Percentiles rank a stretch among this genome's conserved stretches.
phyloP scores from a whole-genome alignment of 2,113 vertebrate genomes.

The Tachysurus vachellii region DNA sequence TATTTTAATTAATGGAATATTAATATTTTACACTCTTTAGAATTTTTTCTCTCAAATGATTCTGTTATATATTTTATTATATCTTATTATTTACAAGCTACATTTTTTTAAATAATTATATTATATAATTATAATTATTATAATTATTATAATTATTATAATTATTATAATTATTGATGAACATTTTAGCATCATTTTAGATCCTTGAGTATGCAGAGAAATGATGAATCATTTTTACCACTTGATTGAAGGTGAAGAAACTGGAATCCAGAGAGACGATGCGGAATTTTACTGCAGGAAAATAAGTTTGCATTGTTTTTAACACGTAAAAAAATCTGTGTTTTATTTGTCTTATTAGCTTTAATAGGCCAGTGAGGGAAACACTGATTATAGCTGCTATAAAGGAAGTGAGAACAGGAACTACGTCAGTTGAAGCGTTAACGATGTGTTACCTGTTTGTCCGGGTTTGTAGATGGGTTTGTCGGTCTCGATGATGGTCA shows the following conservation, averaged over 20 bases:
- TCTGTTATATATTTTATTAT: background rate
- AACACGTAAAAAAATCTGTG: background rate
- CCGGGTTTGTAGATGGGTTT: constrained; percentile 58
- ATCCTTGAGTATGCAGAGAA: background rate
- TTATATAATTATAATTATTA: too few relatives aligned
- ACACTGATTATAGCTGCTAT: background rate
- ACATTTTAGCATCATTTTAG: background rate
- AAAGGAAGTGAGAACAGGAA: background rate
- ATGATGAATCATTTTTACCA: constrained; percentile 52
- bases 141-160: too few relatives aligned
- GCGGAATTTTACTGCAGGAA: constrained; percentile 66
- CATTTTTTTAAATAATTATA: too few relatives aligned
- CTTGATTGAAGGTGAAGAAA: constrained; percentile 58
- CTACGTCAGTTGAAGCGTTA: background rate
- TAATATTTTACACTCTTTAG: background rate
- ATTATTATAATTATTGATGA: background rate
- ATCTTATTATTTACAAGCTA: background rate
- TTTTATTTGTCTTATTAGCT: background rate
- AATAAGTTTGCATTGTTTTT: background rate
- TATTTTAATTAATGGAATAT: too few relatives aligned
- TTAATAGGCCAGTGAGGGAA: background rate
- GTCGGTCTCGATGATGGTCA: constrained; percentile 67
- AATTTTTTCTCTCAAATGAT: background rate
- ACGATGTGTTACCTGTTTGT: background rate
- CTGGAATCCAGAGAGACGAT: constrained; percentile 64